A percentile compares a stretch with the other conserved stretches of the same genome.
Conservation (phyloP, 2,113 vertebrate species). For the Lepus europaeus region DNA sequence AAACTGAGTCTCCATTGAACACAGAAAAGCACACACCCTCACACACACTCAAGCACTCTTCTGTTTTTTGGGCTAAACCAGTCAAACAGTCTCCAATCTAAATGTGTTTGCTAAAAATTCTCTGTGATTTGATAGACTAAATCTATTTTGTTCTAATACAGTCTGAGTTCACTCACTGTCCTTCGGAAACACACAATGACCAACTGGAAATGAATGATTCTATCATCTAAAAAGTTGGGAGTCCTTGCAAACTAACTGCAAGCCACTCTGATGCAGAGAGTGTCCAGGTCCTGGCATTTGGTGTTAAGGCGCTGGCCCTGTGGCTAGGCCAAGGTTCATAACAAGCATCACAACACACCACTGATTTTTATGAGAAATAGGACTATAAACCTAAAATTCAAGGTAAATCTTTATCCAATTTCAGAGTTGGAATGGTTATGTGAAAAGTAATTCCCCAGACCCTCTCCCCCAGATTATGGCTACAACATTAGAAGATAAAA, state of each 20-base stretch:
- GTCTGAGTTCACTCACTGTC: neutral
- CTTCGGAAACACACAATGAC: neutral
- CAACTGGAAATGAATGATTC: conserved; percentile 66
- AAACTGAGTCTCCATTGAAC: conserved; percentile 36
- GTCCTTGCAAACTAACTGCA: conserved; percentile 3
- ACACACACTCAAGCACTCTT: neutral
- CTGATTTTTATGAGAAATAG: conserved; percentile 79
- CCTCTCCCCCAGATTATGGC: conserved; percentile 70
- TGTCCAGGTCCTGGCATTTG: conserved; percentile 40
- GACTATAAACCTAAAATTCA: conserved; percentile 78
- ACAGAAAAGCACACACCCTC: neutral
- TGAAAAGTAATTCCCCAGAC: conserved; percentile 77
- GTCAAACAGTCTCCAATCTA: conserved; percentile 28
- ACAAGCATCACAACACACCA: conserved; percentile 64
- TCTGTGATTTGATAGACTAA: neutral
- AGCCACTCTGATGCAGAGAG: conserved; percentile 14
- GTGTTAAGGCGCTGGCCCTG: neutral
- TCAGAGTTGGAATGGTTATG: conserved; percentile 78
- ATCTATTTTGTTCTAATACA: neutral
- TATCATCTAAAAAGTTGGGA: conserved; percentile 48
- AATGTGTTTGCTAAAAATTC: neutral
- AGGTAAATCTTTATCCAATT: conserved; percentile 77
- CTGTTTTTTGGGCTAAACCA: conserved; percentile 4
- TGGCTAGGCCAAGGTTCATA: conserved; percentile 53
- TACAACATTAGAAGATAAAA: conserved; percentile 80